Conservation (phyloP, 2,797 vertebrate species). For the Helicolenus hilgendorfi region DNA sequence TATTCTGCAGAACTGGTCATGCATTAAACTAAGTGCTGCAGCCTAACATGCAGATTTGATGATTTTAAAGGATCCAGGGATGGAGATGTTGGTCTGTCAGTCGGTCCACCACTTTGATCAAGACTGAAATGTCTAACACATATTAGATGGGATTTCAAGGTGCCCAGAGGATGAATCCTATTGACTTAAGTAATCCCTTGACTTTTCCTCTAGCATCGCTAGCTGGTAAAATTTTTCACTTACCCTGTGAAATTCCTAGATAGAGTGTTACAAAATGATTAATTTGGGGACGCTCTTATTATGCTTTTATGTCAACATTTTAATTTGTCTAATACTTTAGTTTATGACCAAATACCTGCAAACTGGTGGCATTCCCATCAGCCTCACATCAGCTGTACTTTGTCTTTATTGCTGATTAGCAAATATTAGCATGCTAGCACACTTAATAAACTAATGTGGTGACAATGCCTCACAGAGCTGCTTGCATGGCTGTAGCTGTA, state of each 20-base stretch:
- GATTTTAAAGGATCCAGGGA: neutral
- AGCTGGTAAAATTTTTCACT: neutral
- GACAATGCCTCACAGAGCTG: neutral
- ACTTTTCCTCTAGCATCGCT: neutral
- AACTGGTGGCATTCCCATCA: neutral
- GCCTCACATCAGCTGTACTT: neutral
- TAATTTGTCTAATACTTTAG: neutral
- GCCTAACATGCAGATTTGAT: neutral
- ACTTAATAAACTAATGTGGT: neutral
- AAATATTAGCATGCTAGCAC: neutral
- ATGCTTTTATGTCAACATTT: neutral
- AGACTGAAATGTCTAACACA: neutral
- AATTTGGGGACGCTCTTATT: neutral
- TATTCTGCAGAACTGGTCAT: neutral
- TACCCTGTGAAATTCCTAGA: neutral
- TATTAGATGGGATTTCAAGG: neutral
- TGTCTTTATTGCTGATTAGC: neutral
- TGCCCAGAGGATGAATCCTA: neutral
- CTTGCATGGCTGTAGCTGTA: neutral
- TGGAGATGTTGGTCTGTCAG: neutral
- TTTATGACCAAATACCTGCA: too few relatives aligned
- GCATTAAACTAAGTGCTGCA: neutral
- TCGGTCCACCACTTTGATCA: neutral
- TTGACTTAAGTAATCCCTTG: neutral
- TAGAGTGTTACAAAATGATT: neutral